These are phyloP conservation scores for Martes martes DNA, from an alignment of 2,113 vertebrate species.

Conservation along the genomic window DNA sequence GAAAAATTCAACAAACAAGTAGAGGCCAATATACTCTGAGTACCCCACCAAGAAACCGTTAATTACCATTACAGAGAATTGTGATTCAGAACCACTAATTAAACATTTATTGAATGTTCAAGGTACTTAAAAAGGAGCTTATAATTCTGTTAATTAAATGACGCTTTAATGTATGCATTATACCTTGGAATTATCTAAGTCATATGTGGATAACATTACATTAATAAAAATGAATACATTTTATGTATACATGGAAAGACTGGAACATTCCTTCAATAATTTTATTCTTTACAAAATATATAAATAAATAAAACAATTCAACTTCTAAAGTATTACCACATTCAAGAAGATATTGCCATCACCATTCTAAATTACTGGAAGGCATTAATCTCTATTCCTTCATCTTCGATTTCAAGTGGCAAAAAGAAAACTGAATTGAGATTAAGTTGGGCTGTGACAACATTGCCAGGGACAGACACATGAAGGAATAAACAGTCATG, in stretches of 20 bases:
- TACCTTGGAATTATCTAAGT: neutral
- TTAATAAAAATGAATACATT: conserved; percentile 27
- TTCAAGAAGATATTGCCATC: neutral
- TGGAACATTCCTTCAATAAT: conserved; percentile 12
- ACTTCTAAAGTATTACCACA: neutral
- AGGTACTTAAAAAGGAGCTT: neutral
- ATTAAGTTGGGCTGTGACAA: neutral
- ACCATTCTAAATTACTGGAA: neutral
- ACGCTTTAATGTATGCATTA: neutral
- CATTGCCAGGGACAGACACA: neutral
- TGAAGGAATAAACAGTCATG: neutral
- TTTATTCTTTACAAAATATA: conserved; percentile 52
- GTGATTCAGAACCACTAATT: neutral
- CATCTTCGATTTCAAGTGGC: neutral
- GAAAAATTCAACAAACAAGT: neutral
- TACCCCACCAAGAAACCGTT: neutral
- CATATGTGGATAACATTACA: neutral
- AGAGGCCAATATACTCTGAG: neutral
- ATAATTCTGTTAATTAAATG: neutral
- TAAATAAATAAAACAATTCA: conserved; percentile 60
- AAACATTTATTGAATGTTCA: conserved; percentile 19
- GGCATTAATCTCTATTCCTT: neutral
- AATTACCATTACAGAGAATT: neutral
- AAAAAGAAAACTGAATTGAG: neutral
- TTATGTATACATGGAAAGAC: neutral